These are phyloP conservation scores for Eueides isabella DNA, from an alignment of 1,140 invertebrate species.

Conservation along the genomic window DNA sequence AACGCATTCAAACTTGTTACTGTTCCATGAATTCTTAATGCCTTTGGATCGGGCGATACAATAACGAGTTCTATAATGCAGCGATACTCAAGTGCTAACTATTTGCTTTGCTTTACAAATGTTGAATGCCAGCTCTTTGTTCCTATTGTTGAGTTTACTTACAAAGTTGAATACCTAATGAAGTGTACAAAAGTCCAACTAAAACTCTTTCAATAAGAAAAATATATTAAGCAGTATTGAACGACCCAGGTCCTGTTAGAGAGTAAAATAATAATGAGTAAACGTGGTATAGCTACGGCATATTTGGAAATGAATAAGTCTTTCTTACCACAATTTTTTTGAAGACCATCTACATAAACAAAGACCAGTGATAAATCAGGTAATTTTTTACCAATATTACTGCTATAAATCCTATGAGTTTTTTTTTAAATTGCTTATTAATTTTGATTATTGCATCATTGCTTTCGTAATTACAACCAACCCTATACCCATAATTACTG, in stretches of 20 bases:
- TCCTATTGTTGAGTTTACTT: constrained; percentile 22
- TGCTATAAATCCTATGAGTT: too few species aligned
- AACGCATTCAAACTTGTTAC: constrained; percentile 33
- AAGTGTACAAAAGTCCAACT: neutral
- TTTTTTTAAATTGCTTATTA: too few species aligned
- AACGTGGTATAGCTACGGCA: neutral
- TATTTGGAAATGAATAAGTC: neutral
- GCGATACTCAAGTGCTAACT: constrained; percentile 26
- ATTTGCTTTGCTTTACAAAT: constrained; percentile 30
- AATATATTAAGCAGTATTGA: neutral
- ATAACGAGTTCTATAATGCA: constrained; percentile 32
- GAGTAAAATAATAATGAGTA: neutral
- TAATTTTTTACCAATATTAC: too few species aligned
- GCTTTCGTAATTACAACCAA: too few species aligned
- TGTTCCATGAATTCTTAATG: constrained; percentile 25
- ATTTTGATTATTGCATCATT: too few species aligned
- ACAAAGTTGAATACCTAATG: constrained; percentile 15
- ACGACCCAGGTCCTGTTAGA: neutral
- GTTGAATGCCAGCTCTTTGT: constrained; percentile 17
- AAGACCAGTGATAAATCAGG: too few species aligned
- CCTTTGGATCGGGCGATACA: constrained; percentile 23
- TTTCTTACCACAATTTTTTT: neutral
- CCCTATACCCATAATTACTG: too few species aligned
- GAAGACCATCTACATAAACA: too few species aligned
- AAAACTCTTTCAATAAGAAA: neutral